Evolutionary conservation across 2,113 vertebrate genomes (phyloP).

Genomic region (Triplophysa tibetana): DNA sequence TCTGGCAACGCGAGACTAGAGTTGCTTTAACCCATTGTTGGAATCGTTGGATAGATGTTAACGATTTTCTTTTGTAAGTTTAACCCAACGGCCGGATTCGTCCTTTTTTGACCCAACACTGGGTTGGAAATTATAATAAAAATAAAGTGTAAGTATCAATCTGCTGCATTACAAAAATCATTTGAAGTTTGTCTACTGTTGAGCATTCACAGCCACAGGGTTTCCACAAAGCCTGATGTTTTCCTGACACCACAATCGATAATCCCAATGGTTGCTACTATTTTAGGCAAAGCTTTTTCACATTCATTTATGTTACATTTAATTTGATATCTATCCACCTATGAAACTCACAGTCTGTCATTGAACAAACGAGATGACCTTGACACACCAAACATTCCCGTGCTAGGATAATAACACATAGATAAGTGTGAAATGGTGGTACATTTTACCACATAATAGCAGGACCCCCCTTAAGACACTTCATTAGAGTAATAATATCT

Average conservation of each 20-base stretch:
- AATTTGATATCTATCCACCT: constrained; percentile 56
- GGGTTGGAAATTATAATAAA: too few relatives aligned
- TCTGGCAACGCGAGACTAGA: too few relatives aligned
- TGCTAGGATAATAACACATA: background rate
- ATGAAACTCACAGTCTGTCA: background rate
- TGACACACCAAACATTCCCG: background rate
- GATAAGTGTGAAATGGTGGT: background rate
- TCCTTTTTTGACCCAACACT: too few relatives aligned
- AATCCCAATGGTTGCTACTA: constrained; percentile 52
- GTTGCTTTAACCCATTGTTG: too few relatives aligned
- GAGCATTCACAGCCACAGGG: constrained; percentile 33
- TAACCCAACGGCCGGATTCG: too few relatives aligned
- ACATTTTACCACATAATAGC: too few relatives aligned
- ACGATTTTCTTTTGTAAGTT: too few relatives aligned
- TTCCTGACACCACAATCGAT: constrained; percentile 49
- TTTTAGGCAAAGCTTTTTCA: constrained; percentile 56
- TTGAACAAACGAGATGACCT: constrained; percentile 7
- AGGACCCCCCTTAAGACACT: background rate
- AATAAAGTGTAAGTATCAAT: too few relatives aligned
- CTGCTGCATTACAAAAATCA: too few relatives aligned
- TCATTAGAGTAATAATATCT: background rate
- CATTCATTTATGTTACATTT: constrained; percentile 65
- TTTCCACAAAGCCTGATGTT: constrained; percentile 23
- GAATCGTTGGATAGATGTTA: too few relatives aligned
- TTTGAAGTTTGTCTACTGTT: constrained; percentile 23